These are phyloP conservation scores for Leucopternis melanops DNA, from an alignment of 2,113 vertebrate species.

Conservation along the genomic window DNA sequence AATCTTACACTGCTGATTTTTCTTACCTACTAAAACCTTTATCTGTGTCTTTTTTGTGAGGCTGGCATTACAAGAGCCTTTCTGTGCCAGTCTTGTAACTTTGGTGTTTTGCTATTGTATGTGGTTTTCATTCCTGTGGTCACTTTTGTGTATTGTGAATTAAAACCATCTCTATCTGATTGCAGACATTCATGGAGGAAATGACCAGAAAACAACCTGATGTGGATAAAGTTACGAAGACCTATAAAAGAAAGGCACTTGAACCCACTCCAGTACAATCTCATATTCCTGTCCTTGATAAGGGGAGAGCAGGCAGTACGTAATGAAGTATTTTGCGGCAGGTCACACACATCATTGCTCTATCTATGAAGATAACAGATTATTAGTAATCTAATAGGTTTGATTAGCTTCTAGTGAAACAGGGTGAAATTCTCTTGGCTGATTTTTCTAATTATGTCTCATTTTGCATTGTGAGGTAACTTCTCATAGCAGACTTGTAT, in stretches of 20 bases:
- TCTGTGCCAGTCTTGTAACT: neutral
- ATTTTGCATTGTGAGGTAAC: neutral
- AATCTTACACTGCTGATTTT: neutral
- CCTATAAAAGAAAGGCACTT: conserved; percentile 87
- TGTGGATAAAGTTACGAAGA: conserved; percentile 98
- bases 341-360: neutral
- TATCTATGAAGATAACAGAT: neutral
- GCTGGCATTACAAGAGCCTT: neutral
- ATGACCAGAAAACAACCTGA: conserved; percentile 99
- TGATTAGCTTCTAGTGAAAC: neutral
- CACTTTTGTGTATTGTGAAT: neutral
- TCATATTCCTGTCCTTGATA: conserved; percentile 92
- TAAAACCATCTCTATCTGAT: conserved; percentile 2
- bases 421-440: neutral
- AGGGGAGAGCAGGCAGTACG: conserved; percentile 89
- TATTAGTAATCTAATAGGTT: neutral
- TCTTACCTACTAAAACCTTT: neutral
- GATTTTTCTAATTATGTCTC: neutral
- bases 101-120: neutral
- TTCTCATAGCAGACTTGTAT: neutral
- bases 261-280: conserved; percentile 80
- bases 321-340: neutral
- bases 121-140: neutral
- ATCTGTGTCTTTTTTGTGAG: neutral
- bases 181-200: conserved; percentile 96